phyloP scores from a whole-genome alignment of 2,888 invertebrate species.

The Drosophila paramelanica region DNA sequence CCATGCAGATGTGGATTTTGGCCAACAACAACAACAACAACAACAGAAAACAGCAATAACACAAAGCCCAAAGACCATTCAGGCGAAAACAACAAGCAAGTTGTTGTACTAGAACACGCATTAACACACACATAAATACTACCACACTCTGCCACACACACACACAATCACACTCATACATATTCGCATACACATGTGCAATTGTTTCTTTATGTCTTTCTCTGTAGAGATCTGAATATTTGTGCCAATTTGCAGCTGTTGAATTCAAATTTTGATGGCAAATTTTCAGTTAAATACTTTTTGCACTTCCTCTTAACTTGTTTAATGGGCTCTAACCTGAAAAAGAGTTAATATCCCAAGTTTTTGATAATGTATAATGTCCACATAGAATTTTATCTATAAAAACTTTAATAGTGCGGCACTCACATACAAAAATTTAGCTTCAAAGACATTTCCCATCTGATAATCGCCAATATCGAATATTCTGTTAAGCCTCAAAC shows the following conservation, averaged over 20 bases:
- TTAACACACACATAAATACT: conserved; percentile 63
- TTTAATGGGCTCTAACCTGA: conserved; percentile 13
- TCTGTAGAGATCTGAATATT: neutral
- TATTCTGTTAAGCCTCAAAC: neutral
- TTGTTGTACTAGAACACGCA: conserved; percentile 46
- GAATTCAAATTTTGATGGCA: conserved; percentile 27
- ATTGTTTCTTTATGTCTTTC: conserved; percentile 59
- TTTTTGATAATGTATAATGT: no score
- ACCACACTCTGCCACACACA: conserved; percentile 23
- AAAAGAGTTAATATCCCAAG: no score
- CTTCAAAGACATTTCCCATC: neutral
- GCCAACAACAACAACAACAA: conserved; percentile 43
- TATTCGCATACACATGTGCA: conserved; percentile 10
- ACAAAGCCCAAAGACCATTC: conserved; percentile 51
- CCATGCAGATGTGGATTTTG: conserved; percentile 64
- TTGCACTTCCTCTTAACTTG: conserved; percentile 12
- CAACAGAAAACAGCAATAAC: conserved; percentile 40
- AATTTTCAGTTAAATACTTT: conserved; percentile 20
- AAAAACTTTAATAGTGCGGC: no score
- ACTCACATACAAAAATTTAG: no score
- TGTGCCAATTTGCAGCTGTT: conserved; percentile 55
- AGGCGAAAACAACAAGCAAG: conserved; percentile 61
- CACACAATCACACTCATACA: conserved; percentile 17
- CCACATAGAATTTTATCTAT: no score
- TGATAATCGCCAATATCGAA: conserved; percentile 11